Evolutionary conservation across 1,140 invertebrate genomes (phyloP), one percentile per base, ranked within the genome.

Genomic region (Onthophagus taurus): DNA sequence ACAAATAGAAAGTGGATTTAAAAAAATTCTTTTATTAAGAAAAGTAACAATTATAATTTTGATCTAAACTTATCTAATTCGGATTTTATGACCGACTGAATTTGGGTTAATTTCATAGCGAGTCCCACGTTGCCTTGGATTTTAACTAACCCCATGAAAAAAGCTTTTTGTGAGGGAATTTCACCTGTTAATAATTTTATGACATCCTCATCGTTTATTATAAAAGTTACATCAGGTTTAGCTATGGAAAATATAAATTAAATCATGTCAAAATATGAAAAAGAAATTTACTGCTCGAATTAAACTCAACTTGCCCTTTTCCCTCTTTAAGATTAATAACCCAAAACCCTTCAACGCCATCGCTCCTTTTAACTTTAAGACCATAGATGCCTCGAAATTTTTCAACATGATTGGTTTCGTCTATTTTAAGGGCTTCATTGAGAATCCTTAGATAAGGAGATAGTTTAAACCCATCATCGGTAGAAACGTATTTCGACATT

Each of bases 71-170:
- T 67, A 49, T 81, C 82, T 55, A 87, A 85, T 64, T 83, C 78
- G 26, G 73, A 72, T 13, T 78, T 68, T 2, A 83, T 81, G 1
- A 75, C 72, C 46, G 77, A 78, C 56, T 90, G 85, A 38, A 93
- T 69, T 53, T 95, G 86, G 34, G 85, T 84, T 20, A 97, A 66
- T 65, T 94, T 97, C 86, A 97, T 87, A 3, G 92, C 92, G 7
- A 96, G 68, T 0, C 86, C 91, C 83, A 97, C 94, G 58, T 97
- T 97, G 29, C 94, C 95, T 64, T 92, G 83, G 37, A 95, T 83
- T 68, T 94, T 94, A 12, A 97, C 77, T 66, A 96, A 95, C 12
- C 92, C 93, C 70, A 95, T 89, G 76, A 97, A 96, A 66, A 97
- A 98, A 5, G 94, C 94, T 69, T 95, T 91, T 61, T 96, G 91